Evolutionary conservation across 2,113 vertebrate species (phyloP).

Genomic region (Petrocephalus microphthalmus): DNA sequence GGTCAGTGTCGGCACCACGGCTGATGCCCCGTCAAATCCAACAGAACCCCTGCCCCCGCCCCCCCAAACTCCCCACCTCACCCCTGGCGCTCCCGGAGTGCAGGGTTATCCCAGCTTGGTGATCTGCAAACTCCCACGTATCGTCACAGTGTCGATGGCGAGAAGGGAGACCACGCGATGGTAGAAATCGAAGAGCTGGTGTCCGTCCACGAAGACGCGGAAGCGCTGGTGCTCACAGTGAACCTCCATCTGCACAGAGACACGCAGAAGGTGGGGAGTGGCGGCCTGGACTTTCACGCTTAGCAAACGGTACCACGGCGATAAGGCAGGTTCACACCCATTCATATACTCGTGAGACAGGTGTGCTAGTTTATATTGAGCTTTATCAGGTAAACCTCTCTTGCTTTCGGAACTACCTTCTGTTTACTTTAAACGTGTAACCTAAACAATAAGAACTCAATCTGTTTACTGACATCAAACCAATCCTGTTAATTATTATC

Average conservation of each 20-base stretch:
- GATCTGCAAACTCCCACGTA: slow-evolving; percentile 90
- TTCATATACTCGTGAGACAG: not conserved
- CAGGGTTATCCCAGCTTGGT: slow-evolving; percentile 86
- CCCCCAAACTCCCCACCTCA: slow-evolving; percentile 20
- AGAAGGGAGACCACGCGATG: slow-evolving; percentile 88
- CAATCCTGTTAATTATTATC: not conserved
- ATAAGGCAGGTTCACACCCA: not conserved
- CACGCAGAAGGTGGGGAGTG: not conserved
- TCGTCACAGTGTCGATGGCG: slow-evolving; percentile 90
- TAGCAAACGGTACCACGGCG: not conserved
- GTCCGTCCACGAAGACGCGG: slow-evolving; percentile 96
- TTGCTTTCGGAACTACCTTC: no score
- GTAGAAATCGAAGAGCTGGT: slow-evolving; percentile 99
- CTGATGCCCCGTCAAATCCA: not conserved
- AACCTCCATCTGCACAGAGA: slow-evolving; percentile 79
- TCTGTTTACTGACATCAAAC: not conserved
- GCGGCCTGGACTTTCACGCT: not conserved
- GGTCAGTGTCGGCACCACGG: not conserved
- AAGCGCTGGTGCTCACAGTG: slow-evolving; percentile 96
- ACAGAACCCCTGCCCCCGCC: slow-evolving; percentile 28
- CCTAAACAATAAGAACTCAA: not conserved
- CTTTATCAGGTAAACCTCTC: not conserved
- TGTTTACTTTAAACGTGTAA: no score
- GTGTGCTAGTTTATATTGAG: not conserved
- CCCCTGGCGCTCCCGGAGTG: not conserved